phyloP scores from a whole-genome alignment of 2,113 vertebrate species.

The Eleginops maclovinus region DNA sequence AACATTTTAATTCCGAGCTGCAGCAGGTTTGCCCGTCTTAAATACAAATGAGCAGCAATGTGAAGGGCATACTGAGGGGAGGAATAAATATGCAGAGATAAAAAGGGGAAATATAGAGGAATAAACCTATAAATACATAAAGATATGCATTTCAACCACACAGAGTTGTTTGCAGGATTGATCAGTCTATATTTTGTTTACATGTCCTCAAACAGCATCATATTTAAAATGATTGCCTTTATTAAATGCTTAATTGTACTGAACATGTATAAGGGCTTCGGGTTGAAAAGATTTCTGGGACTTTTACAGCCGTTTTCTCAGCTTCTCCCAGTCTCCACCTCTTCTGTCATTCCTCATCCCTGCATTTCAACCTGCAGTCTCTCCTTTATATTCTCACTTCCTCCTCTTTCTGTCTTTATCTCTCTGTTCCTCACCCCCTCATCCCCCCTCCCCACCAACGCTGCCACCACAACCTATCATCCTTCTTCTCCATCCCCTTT shows the following conservation, averaged over 20 bases:
- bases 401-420: constrained; percentile 57
- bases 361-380: constrained; percentile 37
- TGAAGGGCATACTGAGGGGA: background rate
- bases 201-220: background rate
- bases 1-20: background rate
- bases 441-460: constrained; percentile 2
- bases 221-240: no score
- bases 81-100: background rate
- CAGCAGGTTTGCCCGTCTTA: background rate
- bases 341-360: constrained; percentile 30
- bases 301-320: background rate
- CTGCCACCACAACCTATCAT: constrained; percentile 34
- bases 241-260: background rate
- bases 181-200: background rate
- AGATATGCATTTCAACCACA: no score
- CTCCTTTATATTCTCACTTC: constrained; percentile 41
- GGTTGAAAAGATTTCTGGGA: constrained; percentile 22
- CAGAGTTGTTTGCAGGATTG: background rate
- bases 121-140: no score
- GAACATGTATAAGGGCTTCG: background rate
- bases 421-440: constrained; percentile 47
- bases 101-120: background rate
- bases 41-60: constrained; percentile 5
- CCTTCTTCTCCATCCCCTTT: constrained; percentile 48
- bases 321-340: constrained; percentile 17